A percentile compares a stretch with the other conserved stretches of the same genome.
These are phyloP conservation scores for Phymastichus coffea DNA, from an alignment of 1,140 invertebrate genomes.

Conservation along the genomic window DNA sequence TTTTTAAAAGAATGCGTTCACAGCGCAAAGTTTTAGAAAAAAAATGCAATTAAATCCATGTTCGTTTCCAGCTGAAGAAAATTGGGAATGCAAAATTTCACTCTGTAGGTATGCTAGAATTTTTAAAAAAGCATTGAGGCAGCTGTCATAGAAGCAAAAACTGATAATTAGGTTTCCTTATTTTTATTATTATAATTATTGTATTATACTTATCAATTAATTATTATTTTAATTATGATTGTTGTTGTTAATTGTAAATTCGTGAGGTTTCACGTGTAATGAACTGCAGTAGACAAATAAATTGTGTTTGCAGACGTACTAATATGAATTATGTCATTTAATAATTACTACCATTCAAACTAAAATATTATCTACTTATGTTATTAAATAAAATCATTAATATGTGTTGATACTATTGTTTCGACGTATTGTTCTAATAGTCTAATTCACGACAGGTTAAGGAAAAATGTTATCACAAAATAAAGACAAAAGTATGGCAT, in stretches of 20 bases:
- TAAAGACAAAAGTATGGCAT: no score
- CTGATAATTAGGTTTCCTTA: conserved; percentile 51
- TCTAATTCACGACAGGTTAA: no score
- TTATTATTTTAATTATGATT: conserved; percentile 47
- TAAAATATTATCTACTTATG: no score
- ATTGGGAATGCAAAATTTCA: conserved; percentile 33
- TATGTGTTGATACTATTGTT: no score
- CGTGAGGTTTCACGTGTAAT: conserved; percentile 47
- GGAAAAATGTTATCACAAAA: no score
- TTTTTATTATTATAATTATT: conserved; percentile 46
- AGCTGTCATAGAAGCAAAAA: conserved; percentile 54
- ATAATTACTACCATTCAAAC: no score
- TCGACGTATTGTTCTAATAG: no score
- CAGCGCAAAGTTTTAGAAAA: conserved; percentile 9
- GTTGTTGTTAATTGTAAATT: conserved; percentile 47
- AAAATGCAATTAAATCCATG: no score
- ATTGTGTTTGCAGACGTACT: conserved; percentile 41
- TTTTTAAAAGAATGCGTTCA: no score
- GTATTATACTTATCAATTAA: conserved; percentile 49
- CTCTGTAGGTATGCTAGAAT: conserved; percentile 56
- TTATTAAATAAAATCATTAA: no score
- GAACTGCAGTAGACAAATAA: conserved; percentile 47
- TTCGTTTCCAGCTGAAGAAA: no score
- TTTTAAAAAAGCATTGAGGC: conserved; percentile 56
- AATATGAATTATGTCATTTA: conserved; percentile 16